Evolutionary conservation across 2,797 vertebrate genomes (phyloP).

Genomic region (Crocidura indochinensis): DNA sequence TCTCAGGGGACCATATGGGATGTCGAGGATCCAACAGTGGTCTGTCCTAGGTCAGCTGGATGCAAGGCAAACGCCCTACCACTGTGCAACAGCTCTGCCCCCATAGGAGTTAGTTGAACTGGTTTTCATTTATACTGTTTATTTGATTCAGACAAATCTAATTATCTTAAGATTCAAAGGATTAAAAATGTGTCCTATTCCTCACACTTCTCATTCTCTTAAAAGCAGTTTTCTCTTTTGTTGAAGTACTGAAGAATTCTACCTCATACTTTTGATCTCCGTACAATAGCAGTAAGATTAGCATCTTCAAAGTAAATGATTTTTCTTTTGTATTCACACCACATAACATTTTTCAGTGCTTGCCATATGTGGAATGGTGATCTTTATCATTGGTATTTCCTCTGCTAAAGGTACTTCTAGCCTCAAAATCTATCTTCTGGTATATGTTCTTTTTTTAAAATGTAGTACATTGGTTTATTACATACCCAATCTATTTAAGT

Average conservation of each 20-base stretch:
- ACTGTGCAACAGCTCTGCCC: no score
- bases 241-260: no score
- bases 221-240: neutral
- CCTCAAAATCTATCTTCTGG: neutral
- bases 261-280: neutral
- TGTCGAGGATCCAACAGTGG: no score
- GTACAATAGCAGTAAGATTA: neutral
- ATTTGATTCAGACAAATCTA: slow-evolving; percentile 15
- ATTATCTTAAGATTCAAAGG: neutral
- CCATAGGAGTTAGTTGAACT: neutral
- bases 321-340: slow-evolving; percentile 38
- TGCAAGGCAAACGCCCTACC: no score
- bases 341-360: neutral
- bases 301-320: slow-evolving; percentile 10
- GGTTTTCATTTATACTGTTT: neutral
- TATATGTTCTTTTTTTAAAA: slow-evolving; percentile 8
- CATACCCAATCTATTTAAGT: slow-evolving; percentile 43
- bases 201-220: neutral
- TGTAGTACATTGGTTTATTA: slow-evolving; percentile 30
- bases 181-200: slow-evolving; percentile 6
- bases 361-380: slow-evolving; percentile 11
- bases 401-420: neutral
- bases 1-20: no score
- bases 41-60: no score
- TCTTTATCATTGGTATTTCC: slow-evolving; percentile 42